phyloP scores from a whole-genome alignment of 2,797 vertebrate species.

The Catamblyrhynchus diadema region DNA sequence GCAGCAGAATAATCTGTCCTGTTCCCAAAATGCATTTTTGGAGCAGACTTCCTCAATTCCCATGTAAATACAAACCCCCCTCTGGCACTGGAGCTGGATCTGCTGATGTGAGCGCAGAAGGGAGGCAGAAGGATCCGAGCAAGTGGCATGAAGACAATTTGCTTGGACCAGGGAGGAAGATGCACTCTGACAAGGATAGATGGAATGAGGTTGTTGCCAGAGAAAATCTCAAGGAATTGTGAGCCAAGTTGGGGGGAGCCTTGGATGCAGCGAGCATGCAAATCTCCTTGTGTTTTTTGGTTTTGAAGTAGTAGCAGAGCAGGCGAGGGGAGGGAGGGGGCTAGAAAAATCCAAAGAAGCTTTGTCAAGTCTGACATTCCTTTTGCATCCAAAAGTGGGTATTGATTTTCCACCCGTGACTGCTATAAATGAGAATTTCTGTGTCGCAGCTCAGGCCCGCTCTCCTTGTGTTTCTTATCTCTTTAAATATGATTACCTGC shows the following conservation, averaged over 20 bases:
- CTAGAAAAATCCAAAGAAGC: neutral
- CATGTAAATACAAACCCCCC: neutral
- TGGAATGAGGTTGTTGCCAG: slow-evolving; percentile 38
- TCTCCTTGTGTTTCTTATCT: slow-evolving; percentile 68
- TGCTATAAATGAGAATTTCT: slow-evolving; percentile 75
- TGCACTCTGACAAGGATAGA: slow-evolving; percentile 50
- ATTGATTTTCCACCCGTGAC: slow-evolving; percentile 75
- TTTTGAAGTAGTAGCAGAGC: neutral
- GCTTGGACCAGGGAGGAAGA: slow-evolving; percentile 36
- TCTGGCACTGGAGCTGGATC: neutral
- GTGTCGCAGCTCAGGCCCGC: slow-evolving; percentile 33
- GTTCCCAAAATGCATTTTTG: neutral
- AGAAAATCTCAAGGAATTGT: slow-evolving; percentile 30
- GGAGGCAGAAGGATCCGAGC: neutral
- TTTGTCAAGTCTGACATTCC: slow-evolving; percentile 57
- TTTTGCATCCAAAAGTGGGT: slow-evolving; percentile 59
- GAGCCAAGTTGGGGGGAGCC: neutral
- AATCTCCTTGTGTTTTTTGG: slow-evolving; percentile 14
- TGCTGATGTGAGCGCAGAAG: neutral
- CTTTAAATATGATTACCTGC: slow-evolving; percentile 73
- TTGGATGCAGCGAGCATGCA: neutral
- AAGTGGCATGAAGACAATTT: slow-evolving; percentile 10
- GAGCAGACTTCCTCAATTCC: neutral
- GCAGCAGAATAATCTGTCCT: neutral
- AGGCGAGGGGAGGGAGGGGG: neutral